Base-by-base conservation (phyloP, 2,797 vertebrate genomes). In the Eptatretus atami region DNA sequence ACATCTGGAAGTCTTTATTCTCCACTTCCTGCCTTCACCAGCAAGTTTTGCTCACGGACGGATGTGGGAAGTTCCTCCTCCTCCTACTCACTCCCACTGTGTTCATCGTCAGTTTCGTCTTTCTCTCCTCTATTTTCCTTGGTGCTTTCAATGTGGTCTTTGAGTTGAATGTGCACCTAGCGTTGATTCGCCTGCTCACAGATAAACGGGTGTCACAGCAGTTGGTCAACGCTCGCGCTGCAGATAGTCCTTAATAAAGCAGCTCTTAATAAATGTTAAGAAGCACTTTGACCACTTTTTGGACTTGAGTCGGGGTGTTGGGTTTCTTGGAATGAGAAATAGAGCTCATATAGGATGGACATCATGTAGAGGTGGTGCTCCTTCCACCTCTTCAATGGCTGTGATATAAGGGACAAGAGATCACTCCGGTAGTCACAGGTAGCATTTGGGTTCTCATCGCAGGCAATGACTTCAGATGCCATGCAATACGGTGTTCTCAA, bases 251-350 rank as follows among this genome's bases (percentile, higher is more conserved):
- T 96, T 98, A 72, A 98, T 88, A 74, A 98, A 78, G 71, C 87
- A 98, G 66, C 86, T 79, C 74, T 98, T 88, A 67, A 96, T 92
- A 75, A 98, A 98, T 75, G 83, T 94, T 74, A 94, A 93, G 75
- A 96, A 96, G 73, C 94, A 94, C 77, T 96, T 98, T 0, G 90
- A 96, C 92, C 92, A 98, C 79, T 98, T 98, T 75, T 98, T 98
- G 70, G 92, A 98, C 78, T 98, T 98, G 72, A 98, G 85, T 69
- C 88, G 78, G 63, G 92, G 87, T 57, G 88, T 86, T 69, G 88
- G 90, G 69, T 95, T 96, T 75, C 90, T 82, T 69, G 90, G 90
- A 68, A 98, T 98, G 75, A 98, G 88, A 77, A 98, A 98, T 74
- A 98, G 81, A 14, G 90, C 90, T 78, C 90, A 82, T 88, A 98